Percentiles rank a stretch among this genome's conserved stretches.
phyloP scores from a whole-genome alignment of 2,113 vertebrate genomes.

The Microtus richardsoni region DNA sequence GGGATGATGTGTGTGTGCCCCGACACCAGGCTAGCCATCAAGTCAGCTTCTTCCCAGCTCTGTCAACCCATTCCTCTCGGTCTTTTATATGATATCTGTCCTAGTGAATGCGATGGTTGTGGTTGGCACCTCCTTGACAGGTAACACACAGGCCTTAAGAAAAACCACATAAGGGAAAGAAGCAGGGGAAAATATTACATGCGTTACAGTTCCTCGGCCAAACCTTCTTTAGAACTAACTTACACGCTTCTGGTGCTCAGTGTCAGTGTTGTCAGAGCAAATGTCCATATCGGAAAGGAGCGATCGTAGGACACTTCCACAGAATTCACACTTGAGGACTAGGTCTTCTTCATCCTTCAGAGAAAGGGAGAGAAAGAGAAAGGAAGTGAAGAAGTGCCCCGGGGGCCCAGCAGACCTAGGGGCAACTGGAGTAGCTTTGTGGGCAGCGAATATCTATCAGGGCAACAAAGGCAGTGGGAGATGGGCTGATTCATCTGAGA shows the following conservation, averaged over 20 bases:
- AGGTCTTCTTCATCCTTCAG: constrained; percentile 64
- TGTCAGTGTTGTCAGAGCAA: background rate
- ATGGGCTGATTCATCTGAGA: background rate
- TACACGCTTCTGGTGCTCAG: background rate
- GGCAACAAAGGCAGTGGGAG: rapidly evolving
- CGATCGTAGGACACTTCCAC: constrained; percentile 46
- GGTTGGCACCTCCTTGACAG: background rate
- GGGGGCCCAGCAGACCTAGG: background rate
- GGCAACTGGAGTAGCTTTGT: background rate
- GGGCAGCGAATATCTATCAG: background rate
- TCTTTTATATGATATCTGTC: background rate
- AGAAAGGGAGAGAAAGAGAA: background rate
- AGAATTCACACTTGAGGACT: constrained; percentile 63
- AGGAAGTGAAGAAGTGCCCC: background rate
- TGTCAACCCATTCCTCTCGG: background rate
- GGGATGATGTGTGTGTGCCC: too few relatives aligned
- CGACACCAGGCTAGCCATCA: background rate
- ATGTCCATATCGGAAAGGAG: constrained; percentile 51
- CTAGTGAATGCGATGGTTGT: background rate
- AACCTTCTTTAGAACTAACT: constrained; percentile 32
- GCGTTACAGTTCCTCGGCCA: background rate
- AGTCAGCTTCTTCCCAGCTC: background rate
- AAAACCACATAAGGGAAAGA: background rate
- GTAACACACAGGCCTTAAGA: background rate
- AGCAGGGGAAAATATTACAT: background rate